These are phyloP conservation scores for Hippolais icterina DNA, from an alignment of 2,113 vertebrate species.

Conservation along the genomic window DNA sequence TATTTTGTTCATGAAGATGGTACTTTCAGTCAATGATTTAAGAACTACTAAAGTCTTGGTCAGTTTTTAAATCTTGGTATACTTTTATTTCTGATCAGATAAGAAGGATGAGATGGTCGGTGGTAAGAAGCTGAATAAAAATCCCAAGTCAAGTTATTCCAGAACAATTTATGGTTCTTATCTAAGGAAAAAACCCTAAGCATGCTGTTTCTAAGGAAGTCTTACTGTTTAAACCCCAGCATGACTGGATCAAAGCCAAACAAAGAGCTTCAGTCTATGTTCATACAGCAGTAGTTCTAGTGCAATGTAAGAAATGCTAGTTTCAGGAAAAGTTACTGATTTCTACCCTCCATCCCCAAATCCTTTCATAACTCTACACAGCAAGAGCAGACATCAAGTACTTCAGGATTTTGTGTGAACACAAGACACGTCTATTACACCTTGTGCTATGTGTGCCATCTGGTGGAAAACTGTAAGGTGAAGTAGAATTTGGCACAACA, in stretches of 20 bases:
- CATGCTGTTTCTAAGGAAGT: not conserved
- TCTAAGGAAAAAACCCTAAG: not conserved
- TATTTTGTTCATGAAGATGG: not conserved
- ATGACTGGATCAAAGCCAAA: not conserved
- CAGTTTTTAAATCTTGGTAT: not conserved
- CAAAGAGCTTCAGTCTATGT: not conserved
- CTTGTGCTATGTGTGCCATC: conserved; percentile 7
- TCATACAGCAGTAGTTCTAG: not conserved
- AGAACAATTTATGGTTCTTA: not conserved
- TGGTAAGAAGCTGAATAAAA: not conserved
- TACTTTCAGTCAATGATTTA: not conserved
- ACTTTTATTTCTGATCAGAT: not conserved
- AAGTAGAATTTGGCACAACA: not conserved
- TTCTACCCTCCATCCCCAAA: not conserved
- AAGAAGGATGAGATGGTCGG: not conserved
- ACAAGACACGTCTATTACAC: not conserved
- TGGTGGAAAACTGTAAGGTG: conserved; percentile 38
- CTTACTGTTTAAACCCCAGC: not conserved
- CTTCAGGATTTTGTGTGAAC: not conserved
- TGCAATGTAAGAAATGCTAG: not conserved
- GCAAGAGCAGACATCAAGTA: not conserved
- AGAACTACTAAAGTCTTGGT: not conserved
- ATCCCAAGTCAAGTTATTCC: not conserved
- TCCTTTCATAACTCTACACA: not conserved
- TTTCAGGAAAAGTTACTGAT: not conserved